phyloP scores from a whole-genome alignment of 2,113 vertebrate genomes.

The Phoenicopterus ruber region DNA sequence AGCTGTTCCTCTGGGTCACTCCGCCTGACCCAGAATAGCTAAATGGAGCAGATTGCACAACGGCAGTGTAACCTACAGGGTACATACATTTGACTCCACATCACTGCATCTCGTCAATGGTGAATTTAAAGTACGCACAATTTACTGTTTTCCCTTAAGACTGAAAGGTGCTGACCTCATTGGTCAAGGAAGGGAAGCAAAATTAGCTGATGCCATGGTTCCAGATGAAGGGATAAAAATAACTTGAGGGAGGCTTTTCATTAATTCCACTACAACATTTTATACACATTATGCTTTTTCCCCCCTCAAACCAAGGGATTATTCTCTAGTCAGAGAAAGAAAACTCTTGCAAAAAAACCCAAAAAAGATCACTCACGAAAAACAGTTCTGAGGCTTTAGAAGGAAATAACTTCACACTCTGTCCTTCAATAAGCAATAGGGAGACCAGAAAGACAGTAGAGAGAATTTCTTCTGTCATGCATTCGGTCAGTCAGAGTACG shows the following conservation, averaged over 20 bases:
- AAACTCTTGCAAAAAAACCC: neutral
- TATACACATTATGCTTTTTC: neutral
- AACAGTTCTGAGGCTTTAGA: neutral
- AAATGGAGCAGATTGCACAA: neutral
- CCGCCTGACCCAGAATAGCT: neutral
- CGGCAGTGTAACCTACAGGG: neutral
- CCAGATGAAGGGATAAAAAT: neutral
- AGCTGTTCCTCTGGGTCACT: neutral
- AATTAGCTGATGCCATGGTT: conserved; percentile 13
- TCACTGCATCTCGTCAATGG: neutral
- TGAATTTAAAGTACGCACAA: neutral
- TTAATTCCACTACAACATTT: neutral
- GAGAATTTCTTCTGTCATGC: neutral
- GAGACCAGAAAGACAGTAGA: neutral
- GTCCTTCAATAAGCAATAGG: neutral
- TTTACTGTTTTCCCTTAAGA: neutral
- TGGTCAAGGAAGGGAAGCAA: neutral
- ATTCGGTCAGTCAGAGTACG: neutral
- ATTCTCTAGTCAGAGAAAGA: neutral
- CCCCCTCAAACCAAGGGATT: neutral
- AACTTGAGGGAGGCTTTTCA: neutral
- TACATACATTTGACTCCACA: neutral
- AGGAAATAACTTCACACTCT: neutral
- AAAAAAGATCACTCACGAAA: neutral
- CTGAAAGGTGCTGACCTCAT: neutral